phyloP scores from a whole-genome alignment of 1,140 invertebrate species.

The Thereuonema tuberculata region DNA sequence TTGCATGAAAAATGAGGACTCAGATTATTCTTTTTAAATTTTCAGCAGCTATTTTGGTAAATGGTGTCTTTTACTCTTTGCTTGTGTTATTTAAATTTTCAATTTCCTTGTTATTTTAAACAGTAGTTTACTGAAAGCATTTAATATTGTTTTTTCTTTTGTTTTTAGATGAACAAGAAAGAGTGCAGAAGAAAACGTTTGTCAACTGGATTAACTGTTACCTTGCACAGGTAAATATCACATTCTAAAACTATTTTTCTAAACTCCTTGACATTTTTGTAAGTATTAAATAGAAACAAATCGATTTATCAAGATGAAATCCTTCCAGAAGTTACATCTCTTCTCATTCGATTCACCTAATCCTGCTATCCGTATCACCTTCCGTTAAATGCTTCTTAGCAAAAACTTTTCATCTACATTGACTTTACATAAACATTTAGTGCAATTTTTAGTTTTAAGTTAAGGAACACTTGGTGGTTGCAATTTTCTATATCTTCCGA shows the following conservation, averaged over 20 bases:
- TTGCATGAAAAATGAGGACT: too few species aligned
- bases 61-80: too few species aligned
- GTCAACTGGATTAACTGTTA: constrained; percentile 99
- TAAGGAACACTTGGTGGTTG: too few species aligned
- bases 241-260: background rate
- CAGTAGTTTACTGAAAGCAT: too few species aligned
- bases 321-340: background rate
- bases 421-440: too few species aligned
- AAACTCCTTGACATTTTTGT: background rate
- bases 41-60: too few species aligned
- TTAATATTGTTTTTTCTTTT: constrained; percentile 6
- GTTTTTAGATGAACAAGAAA: constrained; percentile 89
- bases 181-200: constrained; percentile 98
- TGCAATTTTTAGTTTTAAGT: too few species aligned
- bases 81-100: too few species aligned
- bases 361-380: background rate
- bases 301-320: background rate
- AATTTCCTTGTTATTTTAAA: too few species aligned
- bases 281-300: background rate
- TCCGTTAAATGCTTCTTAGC: background rate
- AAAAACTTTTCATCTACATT: too few species aligned
- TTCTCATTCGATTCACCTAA: background rate
- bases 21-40: too few species aligned
- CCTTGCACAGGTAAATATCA: constrained; percentile 68
- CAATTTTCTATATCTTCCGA: too few species aligned